Evolutionary conservation across 2,797 vertebrate genomes (phyloP), one percentile per base, ranked within the genome.

Genomic region (Cercopithecus neglectus): DNA sequence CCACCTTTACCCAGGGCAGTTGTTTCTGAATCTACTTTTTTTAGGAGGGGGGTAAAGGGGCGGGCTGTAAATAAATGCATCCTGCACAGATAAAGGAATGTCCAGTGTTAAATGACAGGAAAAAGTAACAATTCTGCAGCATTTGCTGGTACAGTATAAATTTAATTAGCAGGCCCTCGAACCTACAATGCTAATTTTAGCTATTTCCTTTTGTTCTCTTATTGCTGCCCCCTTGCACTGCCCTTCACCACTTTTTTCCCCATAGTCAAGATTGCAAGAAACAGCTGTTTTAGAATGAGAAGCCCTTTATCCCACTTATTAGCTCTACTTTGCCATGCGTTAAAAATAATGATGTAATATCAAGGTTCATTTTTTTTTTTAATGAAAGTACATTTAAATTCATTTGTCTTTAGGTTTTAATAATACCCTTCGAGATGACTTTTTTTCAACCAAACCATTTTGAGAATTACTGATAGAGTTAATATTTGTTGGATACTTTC

Each of bases 351-450:
- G 79, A 39, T 44, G 46, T 36, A 59, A 76, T 70, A 79, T 64
- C 55, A 72, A 81, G 88, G 24, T 61, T 94, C 57, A 50, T 67
- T 55, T 7, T 41, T 41, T 41, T 95, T 95, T 89, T 53, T 76
- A 89, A 67, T 67, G 79, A 83, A 89, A 85, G 26, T 67, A 79
- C 14, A 86, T 67, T 92, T 81, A 89, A 74, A 89, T 89, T 91
- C 17, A 84, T 39, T 82, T 91, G 67, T 88, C 61, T 89, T 89
- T 41, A 67, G 33, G 76, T 46, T 75, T 92, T 80, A 83, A 30
- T 67, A 64, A 87, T 48, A 64, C 33, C 19, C 57, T 94, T 70
- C 72, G 59, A 93, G 30, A 78, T 70, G 55, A 75, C 11, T 80
- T 96, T 46, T 86, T 30, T 59, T 94, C 41, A 53, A 64, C 28